phyloP scores from a whole-genome alignment of 2,888 invertebrate species.

The Lepidocyrtinus sp. region DNA sequence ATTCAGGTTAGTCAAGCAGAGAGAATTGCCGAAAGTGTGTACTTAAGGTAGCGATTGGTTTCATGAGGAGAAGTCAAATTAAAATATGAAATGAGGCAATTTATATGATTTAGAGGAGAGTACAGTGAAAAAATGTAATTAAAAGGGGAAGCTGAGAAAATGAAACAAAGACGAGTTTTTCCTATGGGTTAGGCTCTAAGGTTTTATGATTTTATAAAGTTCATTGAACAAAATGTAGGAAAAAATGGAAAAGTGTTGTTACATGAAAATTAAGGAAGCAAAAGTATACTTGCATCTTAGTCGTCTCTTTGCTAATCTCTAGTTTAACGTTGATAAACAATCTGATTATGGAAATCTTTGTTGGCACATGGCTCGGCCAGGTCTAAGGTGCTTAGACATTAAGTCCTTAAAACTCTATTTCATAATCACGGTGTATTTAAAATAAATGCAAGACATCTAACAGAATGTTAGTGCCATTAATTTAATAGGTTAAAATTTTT shows the following conservation, averaged over 20 bases:
- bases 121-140: neutral
- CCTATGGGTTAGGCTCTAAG: no score
- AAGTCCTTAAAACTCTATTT: no score
- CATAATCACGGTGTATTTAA: no score
- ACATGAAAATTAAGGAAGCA: no score
- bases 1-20: neutral
- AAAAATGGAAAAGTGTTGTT: no score
- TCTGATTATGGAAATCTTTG: neutral
- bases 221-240: neutral
- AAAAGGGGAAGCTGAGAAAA: neutral
- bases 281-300: no score
- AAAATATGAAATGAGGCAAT: neutral
- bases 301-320: neutral
- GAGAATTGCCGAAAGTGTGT: no score
- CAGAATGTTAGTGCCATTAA: no score
- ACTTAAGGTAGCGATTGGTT: neutral
- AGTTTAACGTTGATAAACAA: neutral
- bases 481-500: no score
- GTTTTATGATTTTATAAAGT: neutral
- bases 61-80: neutral
- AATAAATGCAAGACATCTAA: no score
- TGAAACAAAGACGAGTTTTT: neutral
- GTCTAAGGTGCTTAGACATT: no score
- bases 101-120: neutral
- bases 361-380: neutral